Percentiles rank a stretch among this genome's conserved stretches.
These are phyloP conservation scores for Melikaiella ostensackeni DNA, from an alignment of 2,888 invertebrate species.

Conservation along the genomic window DNA sequence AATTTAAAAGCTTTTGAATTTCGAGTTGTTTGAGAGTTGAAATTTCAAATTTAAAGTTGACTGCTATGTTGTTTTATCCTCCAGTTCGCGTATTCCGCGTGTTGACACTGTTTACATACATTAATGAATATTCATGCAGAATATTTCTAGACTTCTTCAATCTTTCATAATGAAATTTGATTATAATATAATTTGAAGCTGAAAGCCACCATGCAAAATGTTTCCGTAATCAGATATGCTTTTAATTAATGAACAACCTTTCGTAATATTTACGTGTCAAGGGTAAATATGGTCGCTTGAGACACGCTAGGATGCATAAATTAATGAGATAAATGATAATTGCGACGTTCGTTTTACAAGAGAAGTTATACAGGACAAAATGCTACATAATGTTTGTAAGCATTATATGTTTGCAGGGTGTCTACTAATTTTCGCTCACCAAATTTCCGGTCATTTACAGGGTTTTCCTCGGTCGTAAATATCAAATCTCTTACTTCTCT, in stretches of 20 bases:
- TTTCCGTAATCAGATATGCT: neutral
- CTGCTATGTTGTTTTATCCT: neutral
- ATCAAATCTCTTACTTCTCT: too few species aligned
- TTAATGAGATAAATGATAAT: conserved; percentile 25
- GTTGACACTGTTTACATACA: neutral
- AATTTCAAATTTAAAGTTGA: neutral
- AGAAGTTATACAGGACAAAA: neutral
- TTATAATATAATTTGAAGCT: neutral
- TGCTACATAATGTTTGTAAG: neutral
- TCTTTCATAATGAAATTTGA: neutral
- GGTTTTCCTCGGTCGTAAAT: too few species aligned
- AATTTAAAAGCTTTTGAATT: neutral
- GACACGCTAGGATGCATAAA: conserved; percentile 10
- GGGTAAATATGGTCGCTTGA: neutral
- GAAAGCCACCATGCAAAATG: neutral
- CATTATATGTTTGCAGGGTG: too few species aligned
- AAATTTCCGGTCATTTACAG: too few species aligned
- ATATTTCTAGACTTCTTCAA: neutral
- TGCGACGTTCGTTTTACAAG: neutral
- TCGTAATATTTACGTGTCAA: neutral
- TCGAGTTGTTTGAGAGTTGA: neutral
- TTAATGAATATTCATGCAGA: neutral
- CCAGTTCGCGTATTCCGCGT: neutral
- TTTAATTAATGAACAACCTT: neutral
- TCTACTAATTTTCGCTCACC: too few species aligned